Base-by-base conservation (phyloP, 2,113 vertebrate species). In the Candoia aspera region DNA sequence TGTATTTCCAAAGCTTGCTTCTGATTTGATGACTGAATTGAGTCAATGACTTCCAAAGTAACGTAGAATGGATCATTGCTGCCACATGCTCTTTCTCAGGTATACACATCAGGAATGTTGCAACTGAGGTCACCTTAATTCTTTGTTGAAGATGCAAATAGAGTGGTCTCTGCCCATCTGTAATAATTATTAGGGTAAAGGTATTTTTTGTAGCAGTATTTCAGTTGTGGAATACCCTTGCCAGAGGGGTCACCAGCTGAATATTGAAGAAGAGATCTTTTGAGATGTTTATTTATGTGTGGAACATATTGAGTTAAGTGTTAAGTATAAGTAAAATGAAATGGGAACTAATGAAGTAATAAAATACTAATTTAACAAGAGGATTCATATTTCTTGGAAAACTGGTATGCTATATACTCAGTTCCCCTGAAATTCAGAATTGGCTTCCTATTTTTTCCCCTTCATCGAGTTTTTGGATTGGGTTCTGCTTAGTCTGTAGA, bases 301-400 rank as follows among this genome's bases (percentile, higher is more conserved):
- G 54, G 92, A 84, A 95, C 73, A 83, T 90, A 91, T 46, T 64
- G 42, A 3, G 54, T 84, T 93, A 79, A 62, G 59, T 54, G 49
- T 84, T 93, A 79, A 62, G 59, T 54, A 62, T 59, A 84, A 33
- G 84, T 42, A 89, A 90, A 46, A 60, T 49, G 90, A 49, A 33
- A 89, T 55, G 46, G 11, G 0, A 1, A 53, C 89, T 13, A 88
- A 88, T 88, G 6, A 88, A 88, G 6, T 85, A 85, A 84, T 79
- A 4, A 12, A 1, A 17, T 49, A 8, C 23, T 86, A 55, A 42
- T 90, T 90, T 90, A 62, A 89, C 33, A 89, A 94, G 93, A 84
- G 9, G 53, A 89, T 55, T 3, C 0, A 0, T 83, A 94, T 91
- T n/a, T 84, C 23, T 88, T 84, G 8, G 12, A 93, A 91, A 21